A percentile compares a stretch with the other conserved stretches of the same genome.
These are phyloP conservation scores for Temnothorax nylanderi DNA, from an alignment of 1,140 invertebrate species.

Conservation along the genomic window DNA sequence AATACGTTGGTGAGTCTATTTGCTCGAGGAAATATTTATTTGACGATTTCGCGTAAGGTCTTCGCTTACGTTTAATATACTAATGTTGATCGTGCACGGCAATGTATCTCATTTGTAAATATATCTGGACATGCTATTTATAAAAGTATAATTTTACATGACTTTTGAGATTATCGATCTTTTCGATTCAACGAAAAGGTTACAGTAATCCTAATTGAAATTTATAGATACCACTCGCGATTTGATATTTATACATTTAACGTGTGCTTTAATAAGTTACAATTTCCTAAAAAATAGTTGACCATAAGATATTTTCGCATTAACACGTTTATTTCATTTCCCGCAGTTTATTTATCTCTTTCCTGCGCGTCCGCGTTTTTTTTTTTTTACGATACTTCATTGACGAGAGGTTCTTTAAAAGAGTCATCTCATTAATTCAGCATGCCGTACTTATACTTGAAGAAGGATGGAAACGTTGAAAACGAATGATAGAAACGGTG, in stretches of 20 bases:
- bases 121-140: neutral
- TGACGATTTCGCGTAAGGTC: neutral
- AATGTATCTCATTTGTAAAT: neutral
- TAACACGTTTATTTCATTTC: neutral
- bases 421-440: conserved; percentile 76
- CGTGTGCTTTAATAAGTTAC: neutral
- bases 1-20: conserved; percentile 33
- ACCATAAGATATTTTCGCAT: neutral
- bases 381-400: conserved; percentile 71
- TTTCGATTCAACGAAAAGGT: neutral
- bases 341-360: neutral
- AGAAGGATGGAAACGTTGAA: neutral
- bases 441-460: conserved; percentile 63
- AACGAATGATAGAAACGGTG: conserved; percentile 43
- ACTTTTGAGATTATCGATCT: neutral
- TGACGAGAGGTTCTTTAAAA: conserved; percentile 62
- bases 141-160: neutral
- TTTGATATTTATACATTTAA: neutral
- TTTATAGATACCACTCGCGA: neutral
- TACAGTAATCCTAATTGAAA: neutral
- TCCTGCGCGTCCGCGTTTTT: conserved; percentile 28
- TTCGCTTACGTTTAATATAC: neutral
- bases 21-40: conserved; percentile 29
- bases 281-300: neutral
- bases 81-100: neutral